Evolutionary conservation across 2,888 invertebrate genomes (phyloP).

Genomic region (Seladonia tumulorum): DNA sequence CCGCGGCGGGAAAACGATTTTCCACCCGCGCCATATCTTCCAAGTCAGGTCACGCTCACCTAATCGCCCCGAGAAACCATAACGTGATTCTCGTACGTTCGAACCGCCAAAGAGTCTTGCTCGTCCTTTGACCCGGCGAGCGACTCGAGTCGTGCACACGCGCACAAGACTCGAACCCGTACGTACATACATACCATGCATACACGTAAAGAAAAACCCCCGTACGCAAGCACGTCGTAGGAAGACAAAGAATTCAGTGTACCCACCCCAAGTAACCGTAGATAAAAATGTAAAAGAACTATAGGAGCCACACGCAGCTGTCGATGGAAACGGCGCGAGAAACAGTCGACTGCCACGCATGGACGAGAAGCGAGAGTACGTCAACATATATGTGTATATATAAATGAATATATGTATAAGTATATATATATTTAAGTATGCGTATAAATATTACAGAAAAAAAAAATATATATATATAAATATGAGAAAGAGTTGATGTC

Average conservation of each 20-base stretch:
- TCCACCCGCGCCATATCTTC: background rate
- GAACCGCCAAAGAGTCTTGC: background rate
- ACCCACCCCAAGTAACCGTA: conserved; percentile 60
- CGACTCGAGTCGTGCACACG: conserved; percentile 13
- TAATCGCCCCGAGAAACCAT: background rate
- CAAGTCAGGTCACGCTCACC: background rate
- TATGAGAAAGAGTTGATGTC: conserved; percentile 19
- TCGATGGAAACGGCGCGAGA: conserved; percentile 11
- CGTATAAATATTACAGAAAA: conserved; percentile 46
- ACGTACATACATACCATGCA: background rate
- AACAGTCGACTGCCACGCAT: conserved; percentile 32
- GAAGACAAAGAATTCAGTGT: conserved; percentile 57
- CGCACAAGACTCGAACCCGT: conserved; percentile 21
- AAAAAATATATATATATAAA: conserved; percentile 47
- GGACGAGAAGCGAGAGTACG: conserved; percentile 62
- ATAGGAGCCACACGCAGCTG: conserved; percentile 21
- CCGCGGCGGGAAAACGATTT: background rate
- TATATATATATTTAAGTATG: conserved; percentile 50
- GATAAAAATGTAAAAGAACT: conserved; percentile 45
- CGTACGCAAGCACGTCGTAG: conserved; percentile 55
- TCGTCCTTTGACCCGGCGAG: background rate
- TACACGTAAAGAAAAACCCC: conserved; percentile 19
- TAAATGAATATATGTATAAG: conserved; percentile 45
- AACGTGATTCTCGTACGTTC: background rate
- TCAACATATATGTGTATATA: conserved; percentile 58